Percentiles rank a stretch among this genome's conserved stretches.
Conservation (phyloP, 2,113 vertebrate species). For the Xiphophorus maculatus region DNA sequence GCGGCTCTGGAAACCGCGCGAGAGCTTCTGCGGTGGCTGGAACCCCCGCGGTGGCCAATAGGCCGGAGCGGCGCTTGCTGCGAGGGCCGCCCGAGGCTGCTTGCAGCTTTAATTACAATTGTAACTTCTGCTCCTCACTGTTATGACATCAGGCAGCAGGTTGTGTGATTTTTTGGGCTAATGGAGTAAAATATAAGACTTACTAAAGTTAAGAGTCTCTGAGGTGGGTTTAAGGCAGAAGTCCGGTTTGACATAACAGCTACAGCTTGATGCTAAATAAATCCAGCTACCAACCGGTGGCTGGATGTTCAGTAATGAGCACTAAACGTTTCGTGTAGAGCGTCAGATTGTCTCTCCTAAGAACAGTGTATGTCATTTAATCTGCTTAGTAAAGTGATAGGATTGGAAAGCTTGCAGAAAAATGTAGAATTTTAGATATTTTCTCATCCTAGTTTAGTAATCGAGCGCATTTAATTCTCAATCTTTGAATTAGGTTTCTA, state of each 20-base stretch:
- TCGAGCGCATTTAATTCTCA: no score
- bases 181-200: background rate
- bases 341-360: background rate
- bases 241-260: background rate
- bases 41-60: no score
- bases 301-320: slow-evolving; percentile 5
- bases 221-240: no score
- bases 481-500: no score
- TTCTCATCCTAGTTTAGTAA: no score
- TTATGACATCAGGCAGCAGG: background rate
- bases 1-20: no score
- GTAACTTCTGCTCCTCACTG: background rate
- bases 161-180: background rate
- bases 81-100: no score
- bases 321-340: background rate
- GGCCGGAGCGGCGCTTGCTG: no score
- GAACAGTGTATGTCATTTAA: background rate
- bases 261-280: background rate
- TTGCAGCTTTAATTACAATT: no score
- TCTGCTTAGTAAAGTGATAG: background rate
- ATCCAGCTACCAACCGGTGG: background rate
- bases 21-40: no score
- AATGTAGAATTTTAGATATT: no score
- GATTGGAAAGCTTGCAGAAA: background rate
- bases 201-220: no score